Evolutionary conservation across 2,113 vertebrate species (phyloP), one percentile per base, ranked within the genome.

Genomic region (Echinops telfairi): DNA sequence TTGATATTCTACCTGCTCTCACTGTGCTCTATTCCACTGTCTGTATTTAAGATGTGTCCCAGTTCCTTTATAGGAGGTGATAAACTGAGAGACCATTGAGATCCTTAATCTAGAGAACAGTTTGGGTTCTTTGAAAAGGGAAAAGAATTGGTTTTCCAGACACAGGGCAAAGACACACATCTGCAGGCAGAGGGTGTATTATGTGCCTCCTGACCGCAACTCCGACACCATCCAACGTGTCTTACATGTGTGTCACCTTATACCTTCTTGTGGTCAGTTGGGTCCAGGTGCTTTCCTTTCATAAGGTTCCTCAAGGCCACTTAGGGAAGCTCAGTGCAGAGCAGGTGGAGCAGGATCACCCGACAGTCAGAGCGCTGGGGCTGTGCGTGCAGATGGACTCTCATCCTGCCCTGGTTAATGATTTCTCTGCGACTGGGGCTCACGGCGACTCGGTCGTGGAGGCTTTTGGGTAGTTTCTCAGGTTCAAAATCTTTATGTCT

Each of bases 51-150:
- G 19, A 57, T 78, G 11, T 66, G 0, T 92, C 38, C 58, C 10
- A 14, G 40, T 73, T 86, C 90, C 33, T 58, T 43, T 23, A 58
- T 71, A 58, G 91, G 81, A 77, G 16, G 88, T 22, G 40, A 38
- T 71, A 62, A 36, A 86, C 25, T 70, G 19, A 17, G 4, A 14
- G 31, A 73, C 62, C 29, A 17, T 14, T 53, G 27, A 86, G 85
- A 76, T 75, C 2, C 14, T 8, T 86, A 83, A 86, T 91, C 90
- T 78, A 64, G 6, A 1, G 3, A 75, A 78, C 0, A 53, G 19
- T 25, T 60, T 64, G 29, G 84, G 83, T 79, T 82, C 71, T 94
- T 43, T 81, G 89, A 95, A 91, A 82, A 86, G 27, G 80, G 38
- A 14, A 96, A 88, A 73, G 20, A 64, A 78, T 90, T 77, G 31